A percentile compares a stretch with the other conserved stretches of the same genome.
Evolutionary conservation across 2,113 vertebrate species (phyloP).

Genomic region (Ctenodactylus gundi): DNA sequence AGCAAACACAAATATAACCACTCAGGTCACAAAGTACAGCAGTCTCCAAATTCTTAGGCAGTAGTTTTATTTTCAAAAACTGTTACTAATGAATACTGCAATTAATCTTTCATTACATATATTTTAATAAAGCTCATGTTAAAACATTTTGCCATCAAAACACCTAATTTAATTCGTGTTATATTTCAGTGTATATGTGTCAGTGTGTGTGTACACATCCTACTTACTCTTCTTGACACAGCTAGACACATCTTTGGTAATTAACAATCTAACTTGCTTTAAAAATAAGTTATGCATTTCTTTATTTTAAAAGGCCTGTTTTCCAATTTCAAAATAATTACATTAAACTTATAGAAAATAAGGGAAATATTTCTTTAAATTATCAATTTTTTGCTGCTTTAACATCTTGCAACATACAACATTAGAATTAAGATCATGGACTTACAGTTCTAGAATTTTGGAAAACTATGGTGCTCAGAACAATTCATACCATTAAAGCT

Average conservation of each 20-base stretch:
- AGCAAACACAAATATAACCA: background rate
- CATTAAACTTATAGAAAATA: background rate
- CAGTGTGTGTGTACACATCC: background rate
- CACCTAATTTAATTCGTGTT: background rate
- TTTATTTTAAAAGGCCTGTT: background rate
- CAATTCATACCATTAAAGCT: background rate
- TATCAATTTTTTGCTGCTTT: background rate
- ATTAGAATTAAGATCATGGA: background rate
- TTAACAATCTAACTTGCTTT: conserved; percentile 16
- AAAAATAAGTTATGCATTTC: conserved; percentile 5
- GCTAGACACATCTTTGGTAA: background rate
- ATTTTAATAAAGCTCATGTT: background rate
- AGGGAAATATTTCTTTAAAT: background rate
- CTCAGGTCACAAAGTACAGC: background rate
- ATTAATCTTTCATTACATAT: background rate
- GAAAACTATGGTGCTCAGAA: background rate
- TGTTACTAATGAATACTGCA: background rate
- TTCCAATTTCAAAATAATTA: background rate
- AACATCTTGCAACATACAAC: background rate
- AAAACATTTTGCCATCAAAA: background rate
- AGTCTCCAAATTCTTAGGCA: background rate
- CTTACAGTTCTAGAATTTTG: conserved; percentile 13
- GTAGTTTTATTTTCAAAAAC: background rate
- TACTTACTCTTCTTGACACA: background rate
- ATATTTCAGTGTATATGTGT: background rate